These are phyloP conservation scores for Fulmarus glacialis DNA, from an alignment of 2,113 vertebrate species.

Conservation along the genomic window DNA sequence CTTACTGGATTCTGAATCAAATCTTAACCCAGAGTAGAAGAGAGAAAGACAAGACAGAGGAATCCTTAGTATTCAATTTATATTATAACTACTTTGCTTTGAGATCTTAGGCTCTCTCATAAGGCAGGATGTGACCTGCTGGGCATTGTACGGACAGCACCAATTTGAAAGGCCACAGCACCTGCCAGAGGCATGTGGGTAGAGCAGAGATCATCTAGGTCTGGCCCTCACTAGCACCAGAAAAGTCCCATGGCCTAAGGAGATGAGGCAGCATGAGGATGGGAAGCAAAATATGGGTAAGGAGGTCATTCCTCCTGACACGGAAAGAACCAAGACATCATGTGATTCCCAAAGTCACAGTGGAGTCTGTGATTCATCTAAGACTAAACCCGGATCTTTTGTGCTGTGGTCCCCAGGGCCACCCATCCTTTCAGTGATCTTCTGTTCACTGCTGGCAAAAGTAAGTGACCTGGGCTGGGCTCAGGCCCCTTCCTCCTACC, in stretches of 20 bases:
- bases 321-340: background rate
- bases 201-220: background rate
- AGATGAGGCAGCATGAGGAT: background rate
- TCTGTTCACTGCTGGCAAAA: background rate
- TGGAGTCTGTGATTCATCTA: background rate
- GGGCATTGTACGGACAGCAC: background rate
- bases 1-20: background rate
- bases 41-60: background rate
- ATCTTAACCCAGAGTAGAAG: background rate
- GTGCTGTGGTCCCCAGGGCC: background rate
- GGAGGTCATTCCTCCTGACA: conserved; percentile 9
- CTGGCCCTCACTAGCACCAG: background rate
- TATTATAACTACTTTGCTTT: background rate
- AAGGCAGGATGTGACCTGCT: background rate
- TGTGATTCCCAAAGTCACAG: background rate
- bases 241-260: background rate
- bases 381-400: background rate
- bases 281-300: conserved; percentile 16
- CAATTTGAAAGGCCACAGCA: background rate
- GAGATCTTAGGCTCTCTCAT: background rate
- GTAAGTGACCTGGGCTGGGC: background rate
- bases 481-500: background rate
- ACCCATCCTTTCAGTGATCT: background rate
- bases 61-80: background rate
- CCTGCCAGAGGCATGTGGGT: background rate